Evolutionary conservation across 1,140 invertebrate species (phyloP), one percentile per base, ranked within the genome.

Genomic region (Asobara japonica): DNA sequence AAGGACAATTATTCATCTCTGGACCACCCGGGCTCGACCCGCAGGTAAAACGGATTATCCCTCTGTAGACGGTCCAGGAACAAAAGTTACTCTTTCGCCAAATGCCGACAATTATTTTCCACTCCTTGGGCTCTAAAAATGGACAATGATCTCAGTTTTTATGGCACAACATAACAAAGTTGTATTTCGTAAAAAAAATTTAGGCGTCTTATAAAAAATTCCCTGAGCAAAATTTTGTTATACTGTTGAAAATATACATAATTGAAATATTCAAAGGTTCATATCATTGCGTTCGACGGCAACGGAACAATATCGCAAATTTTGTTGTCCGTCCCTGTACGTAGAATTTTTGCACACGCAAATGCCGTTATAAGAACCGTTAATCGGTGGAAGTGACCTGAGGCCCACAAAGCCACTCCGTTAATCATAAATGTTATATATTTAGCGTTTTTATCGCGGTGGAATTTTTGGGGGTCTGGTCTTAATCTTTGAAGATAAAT

Each of bases 341-440:
- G 13, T 2, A 4, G 41, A n/a, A 45, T 45, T 45, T 13, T 45
- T 11, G n/a, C n/a, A 13, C 18, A 51, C 76, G 78, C 72, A 70
- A 36, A 48, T 64, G 56, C 80, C 78, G 79, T 81, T 81, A 81
- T 38, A 48, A 69, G 73, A 77, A 79, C 80, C 80, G 80, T 82
- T 82, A 81, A 77, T 74, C 69, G 71, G 56, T 76, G 27, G 51
- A 60, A 60, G 51, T 60, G 51, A 25, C 27, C 51, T 27, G 51
- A 11, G 27, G 51, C 22, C 27, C 27, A 27, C n/a, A 60, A 60
- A 60, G n/a, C 27, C 7, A 10, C 8, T 3, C 22, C 20, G 20
- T 60, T 27, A 20, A 60, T 45, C 41, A 45, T 45, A 45, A 45
- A 45, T 45, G 18, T 45, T 6, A 45, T 45, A 45, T 45, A 16